phyloP scores from a whole-genome alignment of 2,888 invertebrate genomes.

The Dolichopus griseipennis region DNA sequence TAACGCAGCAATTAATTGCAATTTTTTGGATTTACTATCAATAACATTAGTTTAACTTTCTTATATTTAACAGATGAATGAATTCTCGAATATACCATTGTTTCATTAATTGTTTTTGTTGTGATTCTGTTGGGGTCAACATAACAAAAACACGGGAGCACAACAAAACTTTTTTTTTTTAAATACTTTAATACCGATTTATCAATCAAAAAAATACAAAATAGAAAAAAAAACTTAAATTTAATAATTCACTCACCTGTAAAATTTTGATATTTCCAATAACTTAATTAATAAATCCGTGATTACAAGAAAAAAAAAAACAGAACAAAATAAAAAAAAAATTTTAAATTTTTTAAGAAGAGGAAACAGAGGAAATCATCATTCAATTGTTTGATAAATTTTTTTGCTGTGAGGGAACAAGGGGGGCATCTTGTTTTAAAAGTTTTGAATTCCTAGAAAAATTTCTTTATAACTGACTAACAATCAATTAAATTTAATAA shows the following conservation, averaged over 20 bases:
- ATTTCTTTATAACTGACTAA: not conserved
- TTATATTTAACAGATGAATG: not conserved
- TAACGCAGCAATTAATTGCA: not conserved
- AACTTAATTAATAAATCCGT: too few species aligned
- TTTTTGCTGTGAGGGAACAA: not conserved
- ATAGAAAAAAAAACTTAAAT: too few species aligned
- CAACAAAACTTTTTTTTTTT: not conserved
- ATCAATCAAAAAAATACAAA: too few species aligned
- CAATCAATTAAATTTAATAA: too few species aligned
- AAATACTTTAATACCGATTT: too few species aligned
- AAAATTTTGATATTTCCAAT: too few species aligned
- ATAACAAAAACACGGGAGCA: not conserved
- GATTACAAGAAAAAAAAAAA: not conserved
- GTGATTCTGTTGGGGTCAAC: not conserved
- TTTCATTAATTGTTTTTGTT: not conserved
- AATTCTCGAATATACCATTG: too few species aligned
- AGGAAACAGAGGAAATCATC: too few species aligned
- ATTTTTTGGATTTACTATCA: not conserved
- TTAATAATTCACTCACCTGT: too few species aligned
- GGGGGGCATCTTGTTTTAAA: not conserved
- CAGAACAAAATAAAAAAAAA: not conserved
- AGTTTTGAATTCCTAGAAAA: not conserved
- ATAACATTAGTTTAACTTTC: not conserved
- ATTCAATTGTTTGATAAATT: too few species aligned
- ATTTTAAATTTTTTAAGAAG: too few species aligned